Evolutionary conservation across 2,888 invertebrate species (phyloP), one percentile per base, ranked within the genome.

Genomic region (Athrips mouffetella): DNA sequence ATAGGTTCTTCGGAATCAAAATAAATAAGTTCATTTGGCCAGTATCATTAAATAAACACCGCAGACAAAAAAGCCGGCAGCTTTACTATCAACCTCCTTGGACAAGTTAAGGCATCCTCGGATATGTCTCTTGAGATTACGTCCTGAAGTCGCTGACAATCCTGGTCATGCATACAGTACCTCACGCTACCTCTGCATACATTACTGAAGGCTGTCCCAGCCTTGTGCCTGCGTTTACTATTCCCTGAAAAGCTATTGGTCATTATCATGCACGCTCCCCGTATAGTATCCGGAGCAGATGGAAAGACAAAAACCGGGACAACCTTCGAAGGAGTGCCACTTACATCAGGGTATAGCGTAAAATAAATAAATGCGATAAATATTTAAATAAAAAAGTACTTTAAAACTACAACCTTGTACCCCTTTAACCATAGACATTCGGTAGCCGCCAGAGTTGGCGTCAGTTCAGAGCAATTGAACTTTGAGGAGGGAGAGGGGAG

Each of bases 251-350:
- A 81, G 80, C 80, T 73, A 75, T 76, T 70, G 74, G 76, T 77
- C 73, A 67, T 73, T 68, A 65, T 65, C 83, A 82, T 81, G 84
- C 86, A 88, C 89, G 88, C 88, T 84, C 70, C 74, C 75, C 71
- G 67, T 62, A 59, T 65, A 70, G 62, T 70, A 67, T 65, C 73
- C 37, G 77, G 83, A 84, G 76, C 81, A 77, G 72, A 76, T 88
- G 90, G 90, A 87, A 89, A 86, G 82, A 81, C 82, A 83, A 86
- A 89, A 89, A 86, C 89, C 89, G 89, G 89, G 89, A 89, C 89
- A 89, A 89, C 89, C 89, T 88, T 89, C 85, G 87, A 87, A 82
- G 88, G 87, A 85, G 80, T 78, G 80, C 83, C 81, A 80, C 83
- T 77, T 78, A 78, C 75, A 73, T 73, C 71, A 74, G 82, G 81